Percentiles rank a stretch among this genome's conserved stretches.
Conservation (phyloP, 2,797 vertebrate genomes). For the Esox masquinongy region DNA sequence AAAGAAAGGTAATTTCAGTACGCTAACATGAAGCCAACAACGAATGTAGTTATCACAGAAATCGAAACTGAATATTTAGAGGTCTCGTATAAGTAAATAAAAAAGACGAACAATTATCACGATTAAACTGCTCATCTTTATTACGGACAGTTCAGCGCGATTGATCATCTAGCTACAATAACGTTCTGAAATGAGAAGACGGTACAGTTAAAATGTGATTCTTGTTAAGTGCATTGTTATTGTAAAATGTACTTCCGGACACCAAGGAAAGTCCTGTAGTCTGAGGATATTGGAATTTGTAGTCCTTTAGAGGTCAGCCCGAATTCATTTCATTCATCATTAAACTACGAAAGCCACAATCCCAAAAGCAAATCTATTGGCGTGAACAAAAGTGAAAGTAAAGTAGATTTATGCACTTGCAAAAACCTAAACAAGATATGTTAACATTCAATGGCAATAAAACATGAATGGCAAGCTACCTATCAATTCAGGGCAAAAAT, state of each 20-base stretch:
- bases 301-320: constrained; percentile 47
- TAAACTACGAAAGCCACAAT: constrained; percentile 74
- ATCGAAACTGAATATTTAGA: neutral
- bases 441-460: neutral
- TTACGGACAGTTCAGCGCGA: too few relatives aligned
- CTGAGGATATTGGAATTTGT: constrained; percentile 63
- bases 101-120: too few relatives aligned
- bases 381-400: constrained; percentile 84
- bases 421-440: neutral
- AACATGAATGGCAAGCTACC: neutral
- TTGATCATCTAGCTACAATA: too few relatives aligned
- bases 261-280: constrained; percentile 49
- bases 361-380: constrained; percentile 50
- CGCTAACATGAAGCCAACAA: neutral
- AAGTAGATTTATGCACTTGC: neutral
- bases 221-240: neutral
- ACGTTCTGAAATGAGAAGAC: too few relatives aligned
- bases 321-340: neutral
- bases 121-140: too few relatives aligned
- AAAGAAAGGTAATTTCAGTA: too few relatives aligned
- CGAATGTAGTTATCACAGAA: neutral
- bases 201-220: too few relatives aligned
- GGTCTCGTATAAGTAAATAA: too few relatives aligned
- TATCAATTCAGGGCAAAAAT: neutral
- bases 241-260: constrained; percentile 37